Evolutionary conservation across 1,140 invertebrate species (phyloP).

Genomic region (Danaus melanippus): DNA sequence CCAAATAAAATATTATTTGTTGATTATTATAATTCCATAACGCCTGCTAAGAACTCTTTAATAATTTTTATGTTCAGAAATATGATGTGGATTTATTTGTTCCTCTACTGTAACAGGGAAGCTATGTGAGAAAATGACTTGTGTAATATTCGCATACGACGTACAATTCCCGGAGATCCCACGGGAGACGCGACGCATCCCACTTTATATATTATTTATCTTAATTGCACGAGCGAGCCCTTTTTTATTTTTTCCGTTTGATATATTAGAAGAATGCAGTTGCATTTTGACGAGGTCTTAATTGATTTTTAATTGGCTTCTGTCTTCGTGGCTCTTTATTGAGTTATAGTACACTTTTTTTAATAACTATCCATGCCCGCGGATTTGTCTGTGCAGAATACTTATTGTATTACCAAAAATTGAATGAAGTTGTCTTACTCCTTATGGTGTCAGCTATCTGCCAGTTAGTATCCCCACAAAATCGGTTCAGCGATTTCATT

Average conservation of each 20-base stretch:
- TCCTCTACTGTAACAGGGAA: constrained; percentile 14
- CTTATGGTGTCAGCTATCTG: too few relatives aligned
- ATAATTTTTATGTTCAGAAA: too few relatives aligned
- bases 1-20: too few relatives aligned
- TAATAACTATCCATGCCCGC: too few relatives aligned
- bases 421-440: too few relatives aligned
- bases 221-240: constrained; percentile 34
- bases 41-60: too few relatives aligned
- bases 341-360: too few relatives aligned
- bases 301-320: not conserved
- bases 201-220: constrained; percentile 54
- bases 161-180: constrained; percentile 28
- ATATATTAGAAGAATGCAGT: constrained; percentile 15
- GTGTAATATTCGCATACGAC: constrained; percentile 55
- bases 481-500: too few relatives aligned
- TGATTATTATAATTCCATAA: too few relatives aligned
- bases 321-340: too few relatives aligned
- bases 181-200: constrained; percentile 31
- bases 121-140: constrained; percentile 50
- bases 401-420: not conserved
- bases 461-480: too few relatives aligned
- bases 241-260: constrained; percentile 27
- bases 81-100: constrained; percentile 8
- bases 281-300: constrained; percentile 2
- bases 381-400: too few relatives aligned